A percentile compares a stretch with the other conserved stretches of the same genome.
Conservation (phyloP, 2,113 vertebrate genomes). For the Haliaeetus leucogaster region DNA sequence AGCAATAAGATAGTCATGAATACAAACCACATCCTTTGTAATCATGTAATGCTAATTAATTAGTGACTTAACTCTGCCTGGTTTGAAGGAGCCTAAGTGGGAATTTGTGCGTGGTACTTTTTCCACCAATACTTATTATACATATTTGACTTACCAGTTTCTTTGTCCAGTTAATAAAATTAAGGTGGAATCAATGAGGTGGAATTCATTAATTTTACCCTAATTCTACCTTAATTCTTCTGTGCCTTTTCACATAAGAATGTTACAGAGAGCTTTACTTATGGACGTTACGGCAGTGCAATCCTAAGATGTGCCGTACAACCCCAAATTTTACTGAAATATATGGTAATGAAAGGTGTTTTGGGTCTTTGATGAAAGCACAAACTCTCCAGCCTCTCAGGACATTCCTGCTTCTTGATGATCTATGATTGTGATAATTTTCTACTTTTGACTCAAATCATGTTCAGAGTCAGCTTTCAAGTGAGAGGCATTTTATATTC, state of each 20-base stretch:
- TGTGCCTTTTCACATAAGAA: background rate
- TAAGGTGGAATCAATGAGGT: background rate
- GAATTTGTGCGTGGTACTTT: background rate
- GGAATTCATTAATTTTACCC: background rate
- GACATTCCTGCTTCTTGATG: background rate
- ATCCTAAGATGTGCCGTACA: background rate
- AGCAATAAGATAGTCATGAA: background rate
- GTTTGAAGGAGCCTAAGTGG: background rate
- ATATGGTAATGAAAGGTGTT: background rate
- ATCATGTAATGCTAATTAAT: background rate
- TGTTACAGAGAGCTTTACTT: background rate
- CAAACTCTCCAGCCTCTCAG: background rate
- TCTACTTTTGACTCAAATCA: background rate
- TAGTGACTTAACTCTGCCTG: background rate
- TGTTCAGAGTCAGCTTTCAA: background rate
- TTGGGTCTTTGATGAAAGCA: background rate
- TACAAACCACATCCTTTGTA: background rate
- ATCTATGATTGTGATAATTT: background rate
- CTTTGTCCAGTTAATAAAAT: background rate
- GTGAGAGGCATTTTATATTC: background rate
- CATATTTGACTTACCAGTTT: background rate
- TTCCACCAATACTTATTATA: background rate
- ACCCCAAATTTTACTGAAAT: background rate
- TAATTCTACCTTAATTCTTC: background rate
- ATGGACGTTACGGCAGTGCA: fast-evolving